Evolutionary conservation across 2,797 vertebrate species (phyloP).

Genomic region (Cossypha caffra): DNA sequence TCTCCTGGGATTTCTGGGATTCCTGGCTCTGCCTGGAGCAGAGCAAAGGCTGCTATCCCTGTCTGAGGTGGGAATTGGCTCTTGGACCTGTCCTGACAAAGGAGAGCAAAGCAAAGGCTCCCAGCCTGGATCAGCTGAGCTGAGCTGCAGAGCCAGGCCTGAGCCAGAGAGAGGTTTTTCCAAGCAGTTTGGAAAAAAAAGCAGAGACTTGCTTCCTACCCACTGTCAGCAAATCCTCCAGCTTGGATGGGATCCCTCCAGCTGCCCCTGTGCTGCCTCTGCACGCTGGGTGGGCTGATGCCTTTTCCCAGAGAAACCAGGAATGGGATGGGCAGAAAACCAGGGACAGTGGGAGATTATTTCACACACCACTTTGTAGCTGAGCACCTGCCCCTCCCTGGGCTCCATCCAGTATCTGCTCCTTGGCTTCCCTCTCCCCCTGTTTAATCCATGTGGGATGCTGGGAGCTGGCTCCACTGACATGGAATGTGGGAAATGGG

Average conservation of each 20-base stretch:
- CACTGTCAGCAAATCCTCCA: background rate
- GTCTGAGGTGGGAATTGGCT: background rate
- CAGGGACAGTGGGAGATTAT: background rate
- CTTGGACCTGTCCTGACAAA: background rate
- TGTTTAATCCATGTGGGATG: background rate
- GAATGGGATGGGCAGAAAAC: background rate
- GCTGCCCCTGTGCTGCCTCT: conserved; percentile 13
- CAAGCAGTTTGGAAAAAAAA: background rate
- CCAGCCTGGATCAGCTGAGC: background rate
- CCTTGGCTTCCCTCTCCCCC: background rate
- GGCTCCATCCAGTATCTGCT: background rate
- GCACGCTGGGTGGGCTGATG: conserved; percentile 31
- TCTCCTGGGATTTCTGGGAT: background rate
- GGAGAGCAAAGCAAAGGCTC: background rate
- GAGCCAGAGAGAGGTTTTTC: background rate
- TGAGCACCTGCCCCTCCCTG: background rate
- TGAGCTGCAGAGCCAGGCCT: background rate
- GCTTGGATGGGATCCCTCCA: background rate
- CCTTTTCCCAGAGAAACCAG: conserved; percentile 35
- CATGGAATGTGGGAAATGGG: background rate
- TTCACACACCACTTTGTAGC: background rate
- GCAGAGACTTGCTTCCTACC: background rate
- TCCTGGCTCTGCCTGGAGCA: background rate
- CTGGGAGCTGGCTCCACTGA: background rate
- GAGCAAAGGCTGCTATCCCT: conserved; percentile 9